Base-by-base conservation (phyloP, 2,113 vertebrate species). In the Pelodiscus sinensis region DNA sequence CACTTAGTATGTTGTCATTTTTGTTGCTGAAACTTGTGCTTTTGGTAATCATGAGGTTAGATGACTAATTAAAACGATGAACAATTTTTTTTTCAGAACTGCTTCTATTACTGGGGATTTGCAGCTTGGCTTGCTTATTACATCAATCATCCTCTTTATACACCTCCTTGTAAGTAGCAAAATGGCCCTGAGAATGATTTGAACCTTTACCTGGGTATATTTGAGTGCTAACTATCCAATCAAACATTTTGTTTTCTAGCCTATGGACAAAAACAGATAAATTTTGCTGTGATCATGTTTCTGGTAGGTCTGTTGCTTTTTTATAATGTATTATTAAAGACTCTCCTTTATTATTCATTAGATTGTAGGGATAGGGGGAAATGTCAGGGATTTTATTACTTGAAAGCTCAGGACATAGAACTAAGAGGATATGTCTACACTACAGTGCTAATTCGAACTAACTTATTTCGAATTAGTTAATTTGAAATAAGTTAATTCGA, bases 91-190 rank as follows among this genome's bases (percentile, higher is more conserved):
- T 97, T 94, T 92, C 96, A 99, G 99, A 99, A 99, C 94, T 99
- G 98, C 94, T 95, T 97, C 11, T 99, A 98, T 97, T 99, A 99
- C 95, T 99, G 98, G 99, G 98, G 98, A 21, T 99, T 99, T 97
- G 98, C 99, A 92, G 99, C 98, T 82, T 99, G 98, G 98, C 94
- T 99, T 95, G 98, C 99, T 51, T 99, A 98, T 94, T 98, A 99
- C 79, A 99, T 99, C 94, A 99, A 99, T 96, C 99, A 99, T 89
- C 99, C 99, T 88, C 98, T 99, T 86, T 99, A 99, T 93, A 99
- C 98, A 60, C 98, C 98, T 81, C 99, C 99, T 84, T 98, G 99
- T 99, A 97, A 99, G 98, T 98, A 94, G 58, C 77, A 89, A 60
- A 94, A 82, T n/a, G 84, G n/a, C 21, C 55, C 29, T 75, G 52